These are phyloP conservation scores for Eremophila alpestris DNA, from an alignment of 2,797 vertebrate species.

Conservation along the genomic window DNA sequence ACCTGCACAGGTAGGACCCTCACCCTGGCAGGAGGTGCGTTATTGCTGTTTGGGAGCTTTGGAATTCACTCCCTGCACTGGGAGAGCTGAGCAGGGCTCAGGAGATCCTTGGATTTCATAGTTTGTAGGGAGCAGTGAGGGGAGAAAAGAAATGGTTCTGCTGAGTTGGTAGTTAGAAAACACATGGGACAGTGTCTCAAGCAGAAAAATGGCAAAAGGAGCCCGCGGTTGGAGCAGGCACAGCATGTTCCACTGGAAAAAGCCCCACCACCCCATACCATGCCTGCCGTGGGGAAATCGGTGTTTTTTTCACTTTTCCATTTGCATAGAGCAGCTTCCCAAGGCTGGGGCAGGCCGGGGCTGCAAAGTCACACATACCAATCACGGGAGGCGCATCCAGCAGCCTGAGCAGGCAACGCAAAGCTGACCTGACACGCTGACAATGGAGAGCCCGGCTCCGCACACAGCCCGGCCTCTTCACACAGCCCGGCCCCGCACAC, in stretches of 20 bases:
- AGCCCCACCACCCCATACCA: not conserved
- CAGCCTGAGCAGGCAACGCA: not conserved
- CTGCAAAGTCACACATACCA: not conserved
- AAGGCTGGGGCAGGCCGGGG: not conserved
- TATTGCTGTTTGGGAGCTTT: not conserved
- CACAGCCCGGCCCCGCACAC: not conserved
- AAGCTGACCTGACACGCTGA: constrained; percentile 53
- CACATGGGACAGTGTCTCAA: accelerated
- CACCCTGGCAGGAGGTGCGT: not conserved
- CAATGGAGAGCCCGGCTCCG: not conserved
- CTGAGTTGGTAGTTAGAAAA: not conserved
- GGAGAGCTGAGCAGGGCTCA: not conserved
- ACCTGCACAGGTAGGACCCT: not conserved
- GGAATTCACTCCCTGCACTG: not conserved
- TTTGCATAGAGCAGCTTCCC: not conserved
- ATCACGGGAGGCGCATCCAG: not conserved
- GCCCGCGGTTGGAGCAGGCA: not conserved
- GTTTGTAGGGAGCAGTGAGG: not conserved
- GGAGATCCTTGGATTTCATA: not conserved
- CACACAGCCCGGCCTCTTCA: not conserved
- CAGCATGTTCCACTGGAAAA: not conserved
- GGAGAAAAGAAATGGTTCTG: not conserved
- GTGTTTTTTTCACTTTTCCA: not conserved
- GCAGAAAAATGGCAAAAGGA: not conserved
- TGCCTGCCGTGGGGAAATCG: not conserved